Evolutionary conservation across 2,113 vertebrate species (phyloP).

Genomic region (Pao palembangensis): DNA sequence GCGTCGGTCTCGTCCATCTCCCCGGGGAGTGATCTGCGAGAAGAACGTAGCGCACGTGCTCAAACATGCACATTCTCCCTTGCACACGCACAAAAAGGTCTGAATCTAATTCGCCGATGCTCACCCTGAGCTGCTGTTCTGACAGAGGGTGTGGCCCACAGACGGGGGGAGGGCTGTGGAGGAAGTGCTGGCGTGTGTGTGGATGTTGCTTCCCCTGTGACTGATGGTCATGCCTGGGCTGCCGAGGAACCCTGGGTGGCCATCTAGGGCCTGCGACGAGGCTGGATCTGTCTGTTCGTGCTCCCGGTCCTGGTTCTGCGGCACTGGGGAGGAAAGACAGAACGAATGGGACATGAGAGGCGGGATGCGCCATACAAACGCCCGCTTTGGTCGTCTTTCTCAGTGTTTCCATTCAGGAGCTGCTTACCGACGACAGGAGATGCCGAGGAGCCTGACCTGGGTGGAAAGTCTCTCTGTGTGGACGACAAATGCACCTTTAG

Average conservation of each 20-base stretch:
- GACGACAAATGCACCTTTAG: neutral
- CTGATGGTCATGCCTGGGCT: constrained; percentile 88
- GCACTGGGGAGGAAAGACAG: constrained; percentile 70
- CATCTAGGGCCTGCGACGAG: constrained; percentile 73
- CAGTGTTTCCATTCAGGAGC: too few species aligned
- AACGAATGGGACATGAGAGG: constrained; percentile 5
- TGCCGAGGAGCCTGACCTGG: constrained; percentile 29
- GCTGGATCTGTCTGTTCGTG: constrained; percentile 53
- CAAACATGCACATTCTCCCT: constrained; percentile 23
- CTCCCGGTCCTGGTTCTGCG: constrained; percentile 80
- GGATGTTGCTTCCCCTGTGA: constrained; percentile 73
- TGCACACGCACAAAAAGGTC: neutral
- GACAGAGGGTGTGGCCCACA: constrained; percentile 57
- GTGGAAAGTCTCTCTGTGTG: constrained; percentile 64
- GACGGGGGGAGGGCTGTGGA: constrained; percentile 47
- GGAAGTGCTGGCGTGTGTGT: constrained; percentile 59
- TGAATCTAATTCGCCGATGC: too few species aligned
- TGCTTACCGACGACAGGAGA: constrained; percentile 54
- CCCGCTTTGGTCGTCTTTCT: too few species aligned
- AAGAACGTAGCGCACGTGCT: constrained; percentile 46
- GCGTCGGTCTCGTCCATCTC: constrained; percentile 93
- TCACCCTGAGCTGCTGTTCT: constrained; percentile 80
- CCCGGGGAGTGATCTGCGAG: constrained; percentile 79
- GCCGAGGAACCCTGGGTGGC: constrained; percentile 72
- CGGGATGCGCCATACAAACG: too few species aligned